Conservation (phyloP, 1,140 invertebrate genomes). For the Acromyrmex echinatior region DNA sequence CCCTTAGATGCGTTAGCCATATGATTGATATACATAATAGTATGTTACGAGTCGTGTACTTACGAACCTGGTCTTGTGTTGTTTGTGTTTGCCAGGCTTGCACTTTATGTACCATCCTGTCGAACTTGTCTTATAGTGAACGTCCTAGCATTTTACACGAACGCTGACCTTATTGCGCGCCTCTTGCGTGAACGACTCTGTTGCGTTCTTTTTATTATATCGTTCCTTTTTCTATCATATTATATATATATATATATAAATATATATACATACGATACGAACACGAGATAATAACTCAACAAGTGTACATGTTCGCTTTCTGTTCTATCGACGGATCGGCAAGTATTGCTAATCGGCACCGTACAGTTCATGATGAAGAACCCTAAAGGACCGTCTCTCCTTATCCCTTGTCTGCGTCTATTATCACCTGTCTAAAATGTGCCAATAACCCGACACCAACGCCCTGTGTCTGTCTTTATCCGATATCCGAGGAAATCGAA, state of each 20-base stretch:
- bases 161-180: conserved; percentile 76
- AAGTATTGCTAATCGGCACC: conserved; percentile 72
- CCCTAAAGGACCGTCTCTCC: conserved; percentile 83
- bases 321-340: conserved; percentile 76
- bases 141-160: conserved; percentile 71
- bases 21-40: conserved; percentile 71
- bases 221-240: conserved; percentile 68
- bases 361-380: conserved; percentile 67
- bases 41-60: conserved; percentile 78
- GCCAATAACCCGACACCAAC: conserved; percentile 76
- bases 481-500: conserved; percentile 72
- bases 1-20: conserved; percentile 80
- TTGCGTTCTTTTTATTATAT: conserved; percentile 73
- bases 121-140: conserved; percentile 82
- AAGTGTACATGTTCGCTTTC: conserved; percentile 46
- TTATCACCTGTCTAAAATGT: conserved; percentile 84
- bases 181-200: conserved; percentile 72
- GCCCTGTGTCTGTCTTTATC: conserved; percentile 82
- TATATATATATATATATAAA: conserved; percentile 62
- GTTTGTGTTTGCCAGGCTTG: conserved; percentile 84
- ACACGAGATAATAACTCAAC: conserved; percentile 58
- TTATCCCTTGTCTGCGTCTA: conserved; percentile 88
- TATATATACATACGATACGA: conserved; percentile 71
- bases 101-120: conserved; percentile 82
- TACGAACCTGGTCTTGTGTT: conserved; percentile 81